These are phyloP conservation scores for Potorous gilbertii DNA, from an alignment of 2,797 vertebrate species.

Conservation along the genomic window DNA sequence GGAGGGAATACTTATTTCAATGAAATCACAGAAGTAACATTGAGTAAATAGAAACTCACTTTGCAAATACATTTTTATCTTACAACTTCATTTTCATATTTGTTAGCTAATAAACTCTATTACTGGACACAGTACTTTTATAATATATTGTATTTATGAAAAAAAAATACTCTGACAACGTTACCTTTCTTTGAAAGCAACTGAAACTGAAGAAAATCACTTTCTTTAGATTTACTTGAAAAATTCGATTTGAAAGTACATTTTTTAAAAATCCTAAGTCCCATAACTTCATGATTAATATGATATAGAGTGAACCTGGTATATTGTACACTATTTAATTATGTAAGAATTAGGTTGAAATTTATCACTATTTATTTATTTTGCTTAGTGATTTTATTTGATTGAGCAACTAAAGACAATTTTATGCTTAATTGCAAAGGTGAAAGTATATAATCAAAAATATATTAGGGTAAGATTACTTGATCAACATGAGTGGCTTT, in stretches of 20 bases:
- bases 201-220: not conserved
- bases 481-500: not conserved
- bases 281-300: not conserved
- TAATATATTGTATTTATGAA: not conserved
- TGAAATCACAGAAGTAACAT: not conserved
- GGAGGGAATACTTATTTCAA: not conserved
- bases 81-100: slow-evolving; percentile 14
- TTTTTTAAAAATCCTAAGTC: not conserved
- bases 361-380: not conserved
- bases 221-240: not conserved
- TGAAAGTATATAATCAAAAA: not conserved
- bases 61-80: not conserved
- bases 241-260: not conserved
- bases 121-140: not conserved
- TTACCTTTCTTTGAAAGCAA: not conserved
- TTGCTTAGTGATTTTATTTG: not conserved
- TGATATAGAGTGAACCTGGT: not conserved
- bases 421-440: not conserved
- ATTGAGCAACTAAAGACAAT: not conserved
- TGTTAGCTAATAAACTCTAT: not conserved
- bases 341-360: not conserved
- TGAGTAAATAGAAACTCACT: not conserved
- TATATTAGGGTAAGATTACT: not conserved
- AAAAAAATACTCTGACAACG: not conserved
- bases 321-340: not conserved